Base-by-base conservation (phyloP, 64 coral and sea anemone species). In the Dendrophyllia cribrosa region DNA sequence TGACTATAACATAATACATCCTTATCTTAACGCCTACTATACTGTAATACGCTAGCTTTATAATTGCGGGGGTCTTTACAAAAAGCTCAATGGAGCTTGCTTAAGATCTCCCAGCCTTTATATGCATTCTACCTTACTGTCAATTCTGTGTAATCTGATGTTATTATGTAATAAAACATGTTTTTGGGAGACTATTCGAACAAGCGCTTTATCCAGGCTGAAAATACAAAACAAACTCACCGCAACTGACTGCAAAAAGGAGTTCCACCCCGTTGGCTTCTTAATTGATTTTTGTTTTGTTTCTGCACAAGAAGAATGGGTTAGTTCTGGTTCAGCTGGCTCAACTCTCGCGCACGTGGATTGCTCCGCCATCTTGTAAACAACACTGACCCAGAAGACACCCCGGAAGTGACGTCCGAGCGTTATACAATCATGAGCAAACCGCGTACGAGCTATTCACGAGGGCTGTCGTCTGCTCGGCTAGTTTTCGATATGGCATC, bases 201-300 rank as follows among this genome's bases (percentile, higher is more conserved):
- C 62, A 66, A 6, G 63, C 63, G 17, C 63, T 66, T 66, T 66
- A 66, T 66, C 63, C 63, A 19, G 5, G 63, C 63, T 19, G 63
- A 66, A 66, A 66, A 66, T 66, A 66, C 63, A 66, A 66, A 66
- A 66, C 63, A 66, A 66, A 66, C 63, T 66, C 63, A 66, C 63
- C 63, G 14, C 63, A 66, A 66, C 63, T 3, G 63, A 66, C 63
- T 66, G 63, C 16, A 66, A 19, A 66, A 66, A 66, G 63, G 63
- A 66, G 63, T 66, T 66, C 63, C 63, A 66, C 63, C 63, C 63
- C n/a, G 63, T 66, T 66, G 63, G 63, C 63, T 66, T 66, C 63
- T 66, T 66, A 20, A 66, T n/a, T 66, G 63, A 66, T 66, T 66
- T 66, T 66, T 21, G 63, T 66, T 66, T 66, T 66, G 63, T 66